A percentile compares a stretch with the other conserved stretches of the same genome.
These are phyloP conservation scores for Xerus rutilus DNA, from an alignment of 2,797 vertebrate species.

Conservation along the genomic window DNA sequence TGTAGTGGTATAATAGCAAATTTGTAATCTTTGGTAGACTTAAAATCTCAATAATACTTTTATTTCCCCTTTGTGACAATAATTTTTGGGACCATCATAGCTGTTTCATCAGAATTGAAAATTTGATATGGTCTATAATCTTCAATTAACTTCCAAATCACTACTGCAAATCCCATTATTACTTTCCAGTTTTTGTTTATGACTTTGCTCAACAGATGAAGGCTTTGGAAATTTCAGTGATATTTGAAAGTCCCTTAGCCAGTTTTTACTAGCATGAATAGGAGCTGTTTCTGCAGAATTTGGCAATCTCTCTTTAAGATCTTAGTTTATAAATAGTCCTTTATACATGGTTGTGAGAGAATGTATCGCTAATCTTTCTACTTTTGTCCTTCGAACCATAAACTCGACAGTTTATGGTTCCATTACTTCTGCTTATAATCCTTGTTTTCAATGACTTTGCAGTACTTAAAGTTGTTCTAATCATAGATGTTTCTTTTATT, in stretches of 20 bases:
- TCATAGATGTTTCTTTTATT: neutral
- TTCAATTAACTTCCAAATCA: neutral
- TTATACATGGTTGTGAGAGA: neutral
- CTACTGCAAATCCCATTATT: neutral
- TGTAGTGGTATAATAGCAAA: neutral
- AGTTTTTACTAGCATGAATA: neutral
- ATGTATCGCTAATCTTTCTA: neutral
- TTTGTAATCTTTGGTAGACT: neutral
- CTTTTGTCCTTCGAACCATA: neutral
- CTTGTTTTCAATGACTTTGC: neutral
- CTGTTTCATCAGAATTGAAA: conserved; percentile 5
- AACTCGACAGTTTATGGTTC: neutral
- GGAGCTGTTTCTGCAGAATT: neutral
- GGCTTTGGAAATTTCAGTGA: neutral
- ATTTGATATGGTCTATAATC: neutral
- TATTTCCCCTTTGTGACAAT: neutral
- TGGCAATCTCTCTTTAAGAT: neutral
- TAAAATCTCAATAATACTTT: neutral
- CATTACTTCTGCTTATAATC: neutral
- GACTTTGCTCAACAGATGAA: neutral
- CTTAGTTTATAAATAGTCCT: neutral
- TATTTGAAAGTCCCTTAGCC: neutral
- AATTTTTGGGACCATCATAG: neutral
- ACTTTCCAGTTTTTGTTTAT: neutral
- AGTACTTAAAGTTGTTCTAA: neutral